Conservation (phyloP, 2,113 vertebrate species). For the Muntiacus reevesi region DNA sequence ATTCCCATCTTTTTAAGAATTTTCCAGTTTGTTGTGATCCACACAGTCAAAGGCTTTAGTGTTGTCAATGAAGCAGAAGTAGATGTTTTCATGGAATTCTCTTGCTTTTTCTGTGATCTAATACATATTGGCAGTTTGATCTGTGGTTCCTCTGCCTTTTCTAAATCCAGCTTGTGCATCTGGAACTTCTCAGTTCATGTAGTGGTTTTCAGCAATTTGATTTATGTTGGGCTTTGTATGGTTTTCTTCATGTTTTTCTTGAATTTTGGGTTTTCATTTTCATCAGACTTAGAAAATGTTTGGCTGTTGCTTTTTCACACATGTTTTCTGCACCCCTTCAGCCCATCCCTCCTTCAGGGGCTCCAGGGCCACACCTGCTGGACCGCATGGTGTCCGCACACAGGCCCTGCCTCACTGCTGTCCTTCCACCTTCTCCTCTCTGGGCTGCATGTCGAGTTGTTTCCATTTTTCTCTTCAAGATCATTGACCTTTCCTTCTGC, state of each 20-base stretch:
- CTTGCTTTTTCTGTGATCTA: neutral
- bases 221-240: neutral
- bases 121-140: neutral
- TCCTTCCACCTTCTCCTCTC: neutral
- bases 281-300: neutral
- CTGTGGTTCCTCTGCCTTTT: neutral
- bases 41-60: neutral
- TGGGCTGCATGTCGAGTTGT: neutral
- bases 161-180: neutral
- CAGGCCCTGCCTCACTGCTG: neutral
- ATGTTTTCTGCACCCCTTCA: neutral
- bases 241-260: neutral
- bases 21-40: neutral
- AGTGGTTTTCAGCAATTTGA: neutral
- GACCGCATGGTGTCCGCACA: accelerated
- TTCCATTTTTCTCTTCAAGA: neutral
- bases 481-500: neutral
- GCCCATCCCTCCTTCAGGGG: neutral
- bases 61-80: neutral
- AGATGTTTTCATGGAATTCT: neutral
- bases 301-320: neutral
- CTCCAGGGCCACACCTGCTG: accelerated
- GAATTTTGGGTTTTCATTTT: neutral
- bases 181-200: neutral
- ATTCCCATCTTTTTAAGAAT: neutral